Percentiles rank a stretch among this genome's conserved stretches.
Evolutionary conservation across 2,113 vertebrate species (phyloP).

Genomic region (Bagarius yarrelli): DNA sequence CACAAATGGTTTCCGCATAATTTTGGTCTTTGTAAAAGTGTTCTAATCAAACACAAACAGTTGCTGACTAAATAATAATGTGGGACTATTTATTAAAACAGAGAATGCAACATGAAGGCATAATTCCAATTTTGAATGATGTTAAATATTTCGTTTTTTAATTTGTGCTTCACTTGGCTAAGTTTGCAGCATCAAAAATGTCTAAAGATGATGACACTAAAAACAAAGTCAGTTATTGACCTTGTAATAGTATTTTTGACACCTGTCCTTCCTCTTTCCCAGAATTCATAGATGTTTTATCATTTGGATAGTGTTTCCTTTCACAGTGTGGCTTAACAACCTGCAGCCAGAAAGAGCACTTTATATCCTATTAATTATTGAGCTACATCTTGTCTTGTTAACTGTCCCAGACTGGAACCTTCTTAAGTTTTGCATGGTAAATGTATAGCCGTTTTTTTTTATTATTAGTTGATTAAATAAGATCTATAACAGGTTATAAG

Average conservation of each 20-base stretch:
- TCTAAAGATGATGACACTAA: background rate
- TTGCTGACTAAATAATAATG: slow-evolving; percentile 72
- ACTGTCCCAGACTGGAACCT: slow-evolving; percentile 57
- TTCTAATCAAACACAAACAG: slow-evolving; percentile 77
- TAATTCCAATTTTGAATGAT: background rate
- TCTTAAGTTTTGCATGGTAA: background rate
- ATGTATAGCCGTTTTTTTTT: background rate
- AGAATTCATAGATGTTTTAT: slow-evolving; percentile 60
- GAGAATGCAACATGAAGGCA: slow-evolving; percentile 15
- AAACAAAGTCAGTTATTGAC: background rate
- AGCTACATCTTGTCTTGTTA: slow-evolving; percentile 63
- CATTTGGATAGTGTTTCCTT: slow-evolving; percentile 63
- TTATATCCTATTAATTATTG: slow-evolving; percentile 68
- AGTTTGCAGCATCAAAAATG: background rate
- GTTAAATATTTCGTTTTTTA: background rate
- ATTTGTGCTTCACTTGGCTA: background rate
- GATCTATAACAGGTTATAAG: background rate
- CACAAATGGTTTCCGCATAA: slow-evolving; percentile 50
- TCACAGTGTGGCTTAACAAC: slow-evolving; percentile 59
- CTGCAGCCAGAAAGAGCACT: slow-evolving; percentile 53
- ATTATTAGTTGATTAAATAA: background rate
- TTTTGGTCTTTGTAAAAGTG: slow-evolving; percentile 65
- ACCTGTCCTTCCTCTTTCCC: slow-evolving; percentile 50
- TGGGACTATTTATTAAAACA: slow-evolving; percentile 56
- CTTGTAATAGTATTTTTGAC: slow-evolving; percentile 28